These are phyloP conservation scores for Trissoscelio sp. DNA, from an alignment of 2,888 invertebrate genomes.

Conservation along the genomic window DNA sequence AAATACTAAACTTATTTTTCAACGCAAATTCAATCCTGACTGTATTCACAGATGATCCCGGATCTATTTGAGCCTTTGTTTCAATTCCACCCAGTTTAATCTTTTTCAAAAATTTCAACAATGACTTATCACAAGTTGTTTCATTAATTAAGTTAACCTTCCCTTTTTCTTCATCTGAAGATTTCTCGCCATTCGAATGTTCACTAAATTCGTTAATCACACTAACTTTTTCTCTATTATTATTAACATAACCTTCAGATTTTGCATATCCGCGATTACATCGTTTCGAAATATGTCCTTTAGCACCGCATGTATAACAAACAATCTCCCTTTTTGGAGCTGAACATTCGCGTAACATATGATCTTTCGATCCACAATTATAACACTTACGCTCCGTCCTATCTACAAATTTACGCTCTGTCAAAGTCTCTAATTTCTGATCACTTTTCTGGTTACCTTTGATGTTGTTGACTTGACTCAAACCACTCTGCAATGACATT, in stretches of 20 bases:
- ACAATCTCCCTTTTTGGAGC: slow-evolving; percentile 14
- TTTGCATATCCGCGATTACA: background rate
- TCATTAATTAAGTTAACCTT: no score
- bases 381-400: background rate
- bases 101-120: no score
- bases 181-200: no score
- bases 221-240: no score
- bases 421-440: no score
- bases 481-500: background rate
- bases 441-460: background rate
- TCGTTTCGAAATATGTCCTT: background rate
- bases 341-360: background rate
- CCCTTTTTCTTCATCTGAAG: no score
- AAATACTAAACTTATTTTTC: background rate
- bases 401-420: background rate
- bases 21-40: background rate
- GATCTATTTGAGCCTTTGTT: background rate
- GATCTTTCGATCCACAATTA: slow-evolving; percentile 4
- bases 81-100: background rate
- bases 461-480: background rate
- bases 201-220: no score
- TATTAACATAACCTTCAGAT: no score
- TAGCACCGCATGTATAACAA: slow-evolving; percentile 4
- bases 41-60: slow-evolving; percentile 13
- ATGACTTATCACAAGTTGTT: no score